phyloP scores from a whole-genome alignment of 2,113 vertebrate species.

The Rhabdomys dilectus region DNA sequence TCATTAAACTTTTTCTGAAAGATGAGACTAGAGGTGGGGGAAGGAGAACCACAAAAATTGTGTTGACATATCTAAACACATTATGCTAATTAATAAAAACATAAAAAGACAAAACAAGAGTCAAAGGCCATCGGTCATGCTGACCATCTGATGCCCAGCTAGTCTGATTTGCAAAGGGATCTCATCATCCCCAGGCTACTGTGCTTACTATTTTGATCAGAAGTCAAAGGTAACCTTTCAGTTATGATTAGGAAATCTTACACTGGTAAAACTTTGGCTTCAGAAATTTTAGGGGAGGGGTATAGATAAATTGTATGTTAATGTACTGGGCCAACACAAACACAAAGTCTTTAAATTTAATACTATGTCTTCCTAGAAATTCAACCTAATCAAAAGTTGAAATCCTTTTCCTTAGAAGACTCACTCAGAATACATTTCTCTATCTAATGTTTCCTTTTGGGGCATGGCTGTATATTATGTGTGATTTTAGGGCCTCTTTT shows the following conservation, averaged over 20 bases:
- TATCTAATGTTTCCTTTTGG: neutral
- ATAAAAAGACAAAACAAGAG: neutral
- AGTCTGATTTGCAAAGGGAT: constrained; percentile 54
- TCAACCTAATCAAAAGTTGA: constrained; percentile 7
- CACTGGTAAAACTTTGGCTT: neutral
- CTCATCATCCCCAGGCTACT: constrained; percentile 3
- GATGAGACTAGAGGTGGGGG: constrained; percentile 14
- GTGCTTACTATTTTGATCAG: neutral
- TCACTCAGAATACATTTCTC: neutral
- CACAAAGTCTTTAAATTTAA: constrained; percentile 30
- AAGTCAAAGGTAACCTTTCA: constrained; percentile 5
- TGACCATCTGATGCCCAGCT: neutral
- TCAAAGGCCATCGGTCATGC: constrained; percentile 23
- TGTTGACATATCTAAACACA: neutral
- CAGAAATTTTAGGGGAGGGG: neutral
- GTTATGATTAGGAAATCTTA: constrained; percentile 27
- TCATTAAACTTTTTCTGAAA: constrained; percentile 30
- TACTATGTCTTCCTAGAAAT: neutral
- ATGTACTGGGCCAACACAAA: neutral
- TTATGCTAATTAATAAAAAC: neutral
- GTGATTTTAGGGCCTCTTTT: neutral
- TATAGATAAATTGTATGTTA: constrained; percentile 35
- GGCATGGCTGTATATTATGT: neutral
- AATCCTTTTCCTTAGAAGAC: constrained; percentile 20
- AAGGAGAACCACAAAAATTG: neutral